Base-by-base conservation (phyloP, 2,797 vertebrate genomes). In the Sebastes alutus region DNA sequence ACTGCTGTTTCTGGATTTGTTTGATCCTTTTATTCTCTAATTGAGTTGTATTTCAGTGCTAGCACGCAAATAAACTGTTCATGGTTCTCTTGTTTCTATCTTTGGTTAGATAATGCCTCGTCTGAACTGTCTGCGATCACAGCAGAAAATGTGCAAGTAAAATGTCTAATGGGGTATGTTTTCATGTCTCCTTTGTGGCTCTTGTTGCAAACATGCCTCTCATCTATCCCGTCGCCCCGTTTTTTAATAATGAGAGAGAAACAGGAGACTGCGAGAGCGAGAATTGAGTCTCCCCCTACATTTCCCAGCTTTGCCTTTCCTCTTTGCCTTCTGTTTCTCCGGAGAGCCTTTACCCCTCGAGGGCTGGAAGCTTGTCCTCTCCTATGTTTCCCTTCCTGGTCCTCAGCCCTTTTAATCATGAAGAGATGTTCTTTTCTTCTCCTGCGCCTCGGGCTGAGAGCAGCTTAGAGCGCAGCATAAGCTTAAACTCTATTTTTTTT, bases 401-500 rank as follows among this genome's bases (percentile, higher is more conserved):
- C 93, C 85, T 92, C 86, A 83, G 87, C 88, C 78, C 92, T 92
- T 92, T 94, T 93, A 93, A 93, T 95, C 94, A 91, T 69, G 91
- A 83, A 80, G 90, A 94, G 93, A 93, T 95, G 91, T 92, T 94
- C 92, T 94, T 93, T 92, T 92, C 93, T 93, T 92, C 88, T 90
- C 77, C 74, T 65, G 58, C n/a, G 91, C 93, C 93, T 87, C 82
- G 11, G 93, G 94, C 93, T 89, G 84, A 83, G 88, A 89, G 87
- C 87, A 89, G 94, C 91, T 94, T 89, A 93, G 88, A 88, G 88
- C 72, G 27, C 83, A 69, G 86, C 87, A 86, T 81, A 90, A 83
- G 87, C 92, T 91, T 88, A 86, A 90, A 92, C 80, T 84, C 70
- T 77, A 81, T 67, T 74, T 69, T 77, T 72, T 72, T 58, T 32